Conservation (phyloP, 2,113 vertebrate species). For the Bujurquina vittata region DNA sequence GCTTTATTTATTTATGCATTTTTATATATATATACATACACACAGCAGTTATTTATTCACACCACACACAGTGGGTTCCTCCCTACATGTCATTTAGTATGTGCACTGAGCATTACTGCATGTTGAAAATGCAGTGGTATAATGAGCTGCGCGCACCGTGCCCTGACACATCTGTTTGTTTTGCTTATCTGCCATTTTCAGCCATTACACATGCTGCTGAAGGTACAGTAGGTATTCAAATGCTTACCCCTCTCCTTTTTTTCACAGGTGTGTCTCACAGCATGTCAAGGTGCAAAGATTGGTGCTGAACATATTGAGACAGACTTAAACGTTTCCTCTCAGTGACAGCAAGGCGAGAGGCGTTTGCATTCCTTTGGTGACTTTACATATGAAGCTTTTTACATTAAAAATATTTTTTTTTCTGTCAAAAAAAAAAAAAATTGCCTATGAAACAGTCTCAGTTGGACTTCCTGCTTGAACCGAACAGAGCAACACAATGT, state of each 20-base stretch:
- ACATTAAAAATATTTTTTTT: background rate
- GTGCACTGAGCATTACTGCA: background rate
- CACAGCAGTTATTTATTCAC: background rate
- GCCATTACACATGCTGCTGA: constrained; percentile 16
- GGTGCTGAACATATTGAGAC: background rate
- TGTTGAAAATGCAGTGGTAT: background rate
- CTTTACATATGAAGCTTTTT: constrained; percentile 1
- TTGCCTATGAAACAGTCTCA: background rate
- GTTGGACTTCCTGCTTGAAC: constrained; percentile 50
- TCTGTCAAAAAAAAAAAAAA: background rate
- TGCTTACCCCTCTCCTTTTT: background rate
- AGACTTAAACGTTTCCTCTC: background rate
- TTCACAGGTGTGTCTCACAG: background rate
- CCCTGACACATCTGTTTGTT: constrained; percentile 49
- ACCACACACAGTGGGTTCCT: constrained; percentile 43
- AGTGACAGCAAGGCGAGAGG: background rate
- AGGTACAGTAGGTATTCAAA: constrained; percentile 2
- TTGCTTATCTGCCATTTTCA: constrained; percentile 42
- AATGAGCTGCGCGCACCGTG: constrained; percentile 52
- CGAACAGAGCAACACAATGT: constrained; percentile 41
- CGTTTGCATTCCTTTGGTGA: background rate
- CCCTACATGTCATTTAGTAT: constrained; percentile 1
- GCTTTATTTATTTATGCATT: background rate
- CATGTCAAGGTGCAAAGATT: background rate
- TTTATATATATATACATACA: too few species aligned